phyloP scores from a whole-genome alignment of 2,113 vertebrate genomes.

The Prinia subflava region DNA sequence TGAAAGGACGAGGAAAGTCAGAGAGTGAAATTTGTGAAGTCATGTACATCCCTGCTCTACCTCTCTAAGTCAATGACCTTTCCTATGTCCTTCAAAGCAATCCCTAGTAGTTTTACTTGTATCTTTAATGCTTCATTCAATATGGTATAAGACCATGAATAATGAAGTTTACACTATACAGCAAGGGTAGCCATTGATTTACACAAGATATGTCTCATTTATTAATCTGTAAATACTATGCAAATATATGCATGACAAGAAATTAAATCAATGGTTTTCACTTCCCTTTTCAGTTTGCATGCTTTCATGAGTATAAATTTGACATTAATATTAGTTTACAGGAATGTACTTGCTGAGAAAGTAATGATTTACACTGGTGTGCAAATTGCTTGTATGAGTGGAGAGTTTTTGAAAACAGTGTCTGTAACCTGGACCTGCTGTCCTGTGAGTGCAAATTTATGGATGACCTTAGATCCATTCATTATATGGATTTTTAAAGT shows the following conservation, averaged over 20 bases:
- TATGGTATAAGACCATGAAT: background rate
- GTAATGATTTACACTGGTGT: background rate
- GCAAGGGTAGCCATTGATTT: slow-evolving; percentile 29
- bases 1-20: background rate
- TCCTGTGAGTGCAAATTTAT: background rate
- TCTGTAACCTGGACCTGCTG: background rate
- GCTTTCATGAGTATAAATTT: background rate
- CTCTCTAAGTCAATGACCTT: background rate
- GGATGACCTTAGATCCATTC: background rate
- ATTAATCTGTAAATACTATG: slow-evolving; percentile 27
- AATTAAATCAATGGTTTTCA: slow-evolving; percentile 35
- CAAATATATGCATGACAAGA: slow-evolving; percentile 21
- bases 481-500: background rate
- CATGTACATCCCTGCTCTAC: background rate
- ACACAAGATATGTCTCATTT: background rate
- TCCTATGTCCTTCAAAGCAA: background rate
- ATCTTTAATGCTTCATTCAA: slow-evolving; percentile 26
- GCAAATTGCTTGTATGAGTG: background rate
- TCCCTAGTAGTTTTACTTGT: background rate
- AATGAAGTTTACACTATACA: background rate
- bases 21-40: background rate
- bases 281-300: slow-evolving; percentile 9
- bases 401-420: background rate
- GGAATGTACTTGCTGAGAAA: slow-evolving; percentile 22
- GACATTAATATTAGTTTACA: slow-evolving; percentile 19